Base-by-base conservation (phyloP, 2,113 vertebrate genomes). In the Heterochromis multidens region DNA sequence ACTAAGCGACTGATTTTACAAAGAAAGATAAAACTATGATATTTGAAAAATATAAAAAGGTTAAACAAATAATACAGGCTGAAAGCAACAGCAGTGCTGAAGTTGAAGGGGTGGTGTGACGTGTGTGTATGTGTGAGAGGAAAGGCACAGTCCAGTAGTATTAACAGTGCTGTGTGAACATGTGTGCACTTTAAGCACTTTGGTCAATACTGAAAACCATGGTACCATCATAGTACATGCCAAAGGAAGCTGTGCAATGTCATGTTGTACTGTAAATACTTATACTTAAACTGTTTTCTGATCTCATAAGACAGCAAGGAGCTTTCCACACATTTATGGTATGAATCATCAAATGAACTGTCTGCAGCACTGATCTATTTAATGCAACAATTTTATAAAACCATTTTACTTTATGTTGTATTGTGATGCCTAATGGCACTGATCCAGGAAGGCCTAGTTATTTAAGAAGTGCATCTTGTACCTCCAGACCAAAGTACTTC, bases 401-500 rank as follows among this genome's bases (percentile, higher is more conserved):
- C 5, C 25, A 74, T 74, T 74, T 74, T 74, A 52, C 11, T 52
- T 31, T 52, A 49, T 49, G 46, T n/a, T 74, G 25, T 54, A n/a
- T 54, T 54, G 3, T 52, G 49, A 74, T 27, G 67, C 70, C 46
- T 74, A 31, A 6, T 33, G 27, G 46, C 27, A 54, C 46, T 54
- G 2, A 3, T 54, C 46, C 19, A n/a, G 46, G 19, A 74, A 74
- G 46, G 13, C 27, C 4, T 74, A 14, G 46, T 33, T 74, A 19
- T 74, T 8, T 54, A 54, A 9, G 31, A 33, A 2, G 1, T 29
- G 17, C 7, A 23, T 82, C 6, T 31, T 7, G 84, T 95, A 98
- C 97, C 97, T 98, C 94, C 93, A 97, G 90, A 63, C 97, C 96
- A 31, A 98, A 91, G 65, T 98, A 99, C 91, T 96, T 96, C 58